Evolutionary conservation across 1,140 invertebrate genomes (phyloP), one percentile per base, ranked within the genome.

Genomic region (Pseudomyrmex sp.): DNA sequence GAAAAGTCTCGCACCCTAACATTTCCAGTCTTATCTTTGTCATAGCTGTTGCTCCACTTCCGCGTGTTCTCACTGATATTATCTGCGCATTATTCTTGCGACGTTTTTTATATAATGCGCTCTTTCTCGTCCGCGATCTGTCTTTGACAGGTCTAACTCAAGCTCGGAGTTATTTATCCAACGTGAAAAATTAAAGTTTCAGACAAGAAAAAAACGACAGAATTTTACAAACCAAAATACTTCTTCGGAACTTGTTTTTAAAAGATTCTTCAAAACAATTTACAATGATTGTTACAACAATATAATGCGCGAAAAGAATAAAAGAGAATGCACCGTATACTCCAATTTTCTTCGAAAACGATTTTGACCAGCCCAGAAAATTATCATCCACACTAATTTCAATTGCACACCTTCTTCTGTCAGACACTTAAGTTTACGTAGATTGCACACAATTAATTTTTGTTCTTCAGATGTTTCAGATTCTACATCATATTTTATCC

Each of bases 1-100:
- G 70, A 35, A 91, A 58, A 62, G 92, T 58, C 73, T 93, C 90
- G 56, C 91, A 91, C 46, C 89, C 89, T 61, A 93, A 70, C 91
- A 93, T 92, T 65, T 92, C 89, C 56, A 89, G 18, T 54, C 87
- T 89, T 74, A 89, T 89, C 87, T 87, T 89, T 72, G 85, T 89
- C 87, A 89, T 89, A 50, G 23, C 46, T 66, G 50, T 35, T 10
- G n/a, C 12, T 35, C 35, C 52, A 48, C 3, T 18, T 69, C 35
- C 3, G 2, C 52, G 7, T 12, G 52, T 54, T 26, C 12, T 70
- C 54, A 13, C 48, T 9, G 50, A 10, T 80, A 59, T 70, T 70
- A 79, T 79, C 65, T 79, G 48, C 12, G 26, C 8, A 15, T 65
- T 58, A 15, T 65, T 58, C 15, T 10, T 20, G 76, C 65, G 63